Evolutionary conservation across 2,113 vertebrate species (phyloP).

Genomic region (Mugil cephalus): DNA sequence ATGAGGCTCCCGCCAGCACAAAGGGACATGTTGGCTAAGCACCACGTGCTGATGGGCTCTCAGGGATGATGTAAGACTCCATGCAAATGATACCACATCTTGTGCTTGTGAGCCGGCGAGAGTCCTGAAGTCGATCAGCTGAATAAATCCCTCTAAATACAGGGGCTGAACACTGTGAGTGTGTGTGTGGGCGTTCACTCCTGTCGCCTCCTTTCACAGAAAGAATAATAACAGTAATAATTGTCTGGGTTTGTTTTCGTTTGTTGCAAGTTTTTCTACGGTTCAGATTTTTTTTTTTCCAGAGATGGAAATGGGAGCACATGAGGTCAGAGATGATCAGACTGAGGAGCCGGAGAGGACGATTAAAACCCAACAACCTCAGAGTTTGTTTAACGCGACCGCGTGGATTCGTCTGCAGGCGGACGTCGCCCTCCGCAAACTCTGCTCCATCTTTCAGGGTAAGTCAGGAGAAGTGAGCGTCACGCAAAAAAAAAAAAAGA

Average conservation of each 20-base stretch:
- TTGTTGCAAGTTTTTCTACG: not conserved
- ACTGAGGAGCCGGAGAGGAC: too few species aligned
- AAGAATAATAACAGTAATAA: not conserved
- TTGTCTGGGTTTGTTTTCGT: conserved; percentile 4
- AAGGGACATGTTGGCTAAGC: conserved; percentile 72
- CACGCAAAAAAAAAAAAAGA: too few species aligned
- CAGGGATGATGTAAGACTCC: conserved; percentile 75
- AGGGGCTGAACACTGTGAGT: not conserved
- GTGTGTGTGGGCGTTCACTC: conserved; percentile 11
- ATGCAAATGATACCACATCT: conserved; percentile 73
- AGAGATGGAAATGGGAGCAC: too few species aligned
- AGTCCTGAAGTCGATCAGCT: conserved; percentile 48
- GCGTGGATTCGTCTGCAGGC: too few species aligned
- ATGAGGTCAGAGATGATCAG: too few species aligned
- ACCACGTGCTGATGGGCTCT: conserved; percentile 74
- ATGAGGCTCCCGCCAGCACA: conserved; percentile 71
- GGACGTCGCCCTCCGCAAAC: too few species aligned
- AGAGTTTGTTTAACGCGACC: too few species aligned
- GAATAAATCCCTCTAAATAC: conserved; percentile 20
- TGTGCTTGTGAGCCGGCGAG: conserved; percentile 35
- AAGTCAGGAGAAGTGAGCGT: too few species aligned
- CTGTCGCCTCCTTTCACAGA: not conserved
- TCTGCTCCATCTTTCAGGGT: too few species aligned
- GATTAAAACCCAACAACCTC: too few species aligned
- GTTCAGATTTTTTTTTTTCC: not conserved